phyloP scores from a whole-genome alignment of 1,140 invertebrate genomes.

The Subanguina moxae region DNA sequence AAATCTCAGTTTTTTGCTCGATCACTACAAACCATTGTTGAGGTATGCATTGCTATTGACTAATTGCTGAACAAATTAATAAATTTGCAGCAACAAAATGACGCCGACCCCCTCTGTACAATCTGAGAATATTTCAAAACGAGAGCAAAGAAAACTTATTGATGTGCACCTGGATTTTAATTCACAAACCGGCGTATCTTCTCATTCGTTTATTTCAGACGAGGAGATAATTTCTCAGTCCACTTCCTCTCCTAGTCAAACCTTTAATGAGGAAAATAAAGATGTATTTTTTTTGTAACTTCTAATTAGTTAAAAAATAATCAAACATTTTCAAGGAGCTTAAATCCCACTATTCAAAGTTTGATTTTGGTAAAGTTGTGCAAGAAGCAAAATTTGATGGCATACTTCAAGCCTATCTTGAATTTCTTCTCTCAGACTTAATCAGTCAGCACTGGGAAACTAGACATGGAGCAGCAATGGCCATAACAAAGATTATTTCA shows the following conservation, averaged over 20 bases:
- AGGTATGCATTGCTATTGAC: conserved; percentile 20
- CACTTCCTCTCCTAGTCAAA: background rate
- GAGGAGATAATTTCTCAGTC: conserved; percentile 5
- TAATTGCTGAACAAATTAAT: conserved; percentile 1
- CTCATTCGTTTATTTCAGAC: conserved; percentile 11
- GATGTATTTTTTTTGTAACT: background rate
- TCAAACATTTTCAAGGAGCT: background rate
- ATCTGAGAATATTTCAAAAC: conserved; percentile 17
- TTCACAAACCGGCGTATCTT: conserved; percentile 14
- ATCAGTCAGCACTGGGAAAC: conserved; percentile 35
- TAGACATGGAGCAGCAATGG: conserved; percentile 38
- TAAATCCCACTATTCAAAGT: background rate
- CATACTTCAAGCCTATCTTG: conserved; percentile 8
- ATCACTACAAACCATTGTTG: conserved; percentile 27
- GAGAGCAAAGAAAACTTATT: conserved; percentile 36
- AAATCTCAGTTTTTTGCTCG: conserved; percentile 22
- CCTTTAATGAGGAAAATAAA: background rate
- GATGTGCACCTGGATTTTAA: conserved; percentile 45
- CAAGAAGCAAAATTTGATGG: background rate
- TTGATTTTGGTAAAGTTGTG: background rate
- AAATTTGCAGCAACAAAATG: background rate
- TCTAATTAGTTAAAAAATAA: background rate
- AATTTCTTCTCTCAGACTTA: conserved; percentile 32
- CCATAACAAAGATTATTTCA: conserved; percentile 30
- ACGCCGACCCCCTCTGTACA: conserved; percentile 22